Percentiles rank a stretch among this genome's conserved stretches.
Evolutionary conservation across 2,797 vertebrate genomes (phyloP).

Genomic region (Taenioides sp.): DNA sequence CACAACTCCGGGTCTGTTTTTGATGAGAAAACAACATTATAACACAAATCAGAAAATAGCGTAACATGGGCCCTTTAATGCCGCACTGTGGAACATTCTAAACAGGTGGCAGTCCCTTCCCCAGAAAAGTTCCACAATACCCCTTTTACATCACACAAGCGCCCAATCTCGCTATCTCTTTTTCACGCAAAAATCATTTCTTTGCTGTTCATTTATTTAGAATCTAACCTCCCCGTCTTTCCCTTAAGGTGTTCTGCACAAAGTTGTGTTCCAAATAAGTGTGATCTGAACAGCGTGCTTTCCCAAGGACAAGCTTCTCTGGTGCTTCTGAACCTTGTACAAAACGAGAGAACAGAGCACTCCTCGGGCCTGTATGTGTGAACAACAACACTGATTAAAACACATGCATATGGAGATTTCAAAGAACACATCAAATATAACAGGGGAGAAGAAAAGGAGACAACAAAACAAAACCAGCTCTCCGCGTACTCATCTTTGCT

Average conservation of each 20-base stretch:
- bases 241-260: constrained; percentile 32
- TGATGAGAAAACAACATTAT: too few species aligned
- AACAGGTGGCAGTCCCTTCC: too few species aligned
- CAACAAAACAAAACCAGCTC: constrained; percentile 9
- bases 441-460: constrained; percentile 6
- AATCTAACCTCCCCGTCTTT: constrained; percentile 22
- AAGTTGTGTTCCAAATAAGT: constrained; percentile 11
- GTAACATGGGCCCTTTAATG: too few species aligned
- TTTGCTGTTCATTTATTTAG: constrained; percentile 33
- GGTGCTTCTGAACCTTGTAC: constrained; percentile 29
- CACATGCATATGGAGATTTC: constrained; percentile 8
- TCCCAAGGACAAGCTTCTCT: constrained; percentile 52
- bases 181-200: not conserved
- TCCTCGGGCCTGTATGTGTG: constrained; percentile 23
- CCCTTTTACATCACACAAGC: not conserved
- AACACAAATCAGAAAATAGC: too few species aligned
- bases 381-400: constrained; percentile 32
- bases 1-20: too few species aligned
- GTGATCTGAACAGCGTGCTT: constrained; percentile 22
- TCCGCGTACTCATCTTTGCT: not conserved
- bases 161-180: not conserved
- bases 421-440: constrained; percentile 27
- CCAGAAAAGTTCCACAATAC: not conserved
- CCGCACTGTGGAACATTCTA: too few species aligned
- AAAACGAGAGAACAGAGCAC: constrained; percentile 39